Base-by-base conservation (phyloP, 2,888 invertebrate species). In the Automeris io region DNA sequence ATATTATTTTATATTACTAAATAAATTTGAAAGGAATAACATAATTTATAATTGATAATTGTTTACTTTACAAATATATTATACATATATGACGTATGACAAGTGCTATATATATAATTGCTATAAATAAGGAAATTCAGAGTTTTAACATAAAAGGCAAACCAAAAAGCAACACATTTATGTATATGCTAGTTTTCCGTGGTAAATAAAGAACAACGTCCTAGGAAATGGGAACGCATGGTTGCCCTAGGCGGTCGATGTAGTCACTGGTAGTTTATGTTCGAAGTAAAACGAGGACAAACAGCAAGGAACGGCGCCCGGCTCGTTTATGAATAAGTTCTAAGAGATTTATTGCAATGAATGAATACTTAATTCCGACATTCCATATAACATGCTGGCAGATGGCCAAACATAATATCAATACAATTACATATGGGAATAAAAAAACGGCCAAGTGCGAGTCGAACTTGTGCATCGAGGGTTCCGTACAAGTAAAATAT, bases 311-410 rank as follows among this genome's bases (percentile, higher is more conserved):
- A 40, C 34, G 33, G 43, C 40, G 41, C 44, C 43, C 47, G 43
- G 39, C 44, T 45, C 59, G 44, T 65, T 67, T 66, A 67, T 61
- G 68, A 68, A 77, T 73, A 73, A 73, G 63, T 74, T 73, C 69
- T 61, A 70, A 66, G 66, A 73, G 71, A 79, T 79, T 76, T 77
- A 79, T 71, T 52, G 57, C 61, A 63, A 55, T 70, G 68, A 73
- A 76, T 72, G 74, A 75, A 73, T 75, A 70, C 70, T 76, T 77
- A 76, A 74, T 73, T 67, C 68, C 46, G 57, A 58, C 61, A 57
- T 62, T 58, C 68, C 63, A 76, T 71, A 70, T 71, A 62, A 69
- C 61, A 65, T 51, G 48, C 57, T 81, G 81, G 81, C 73, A 46
- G 43, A 44, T 34, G 26, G 72, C 80, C 80, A 78, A 70, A 37